phyloP scores from a whole-genome alignment of 1,140 invertebrate species.

The Hylaeus anthracinus region DNA sequence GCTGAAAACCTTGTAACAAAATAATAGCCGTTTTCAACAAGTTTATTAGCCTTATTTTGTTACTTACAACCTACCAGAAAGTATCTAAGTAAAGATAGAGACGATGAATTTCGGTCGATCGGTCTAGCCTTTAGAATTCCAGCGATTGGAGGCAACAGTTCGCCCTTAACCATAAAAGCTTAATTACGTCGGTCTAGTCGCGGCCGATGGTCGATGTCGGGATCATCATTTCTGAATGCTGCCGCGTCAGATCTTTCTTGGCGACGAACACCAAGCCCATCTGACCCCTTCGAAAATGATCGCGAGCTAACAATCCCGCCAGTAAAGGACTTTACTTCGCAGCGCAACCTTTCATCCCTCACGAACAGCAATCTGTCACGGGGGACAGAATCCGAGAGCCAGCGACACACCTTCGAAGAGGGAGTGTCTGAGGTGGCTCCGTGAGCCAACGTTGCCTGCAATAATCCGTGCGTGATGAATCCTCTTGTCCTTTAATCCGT shows the following conservation, averaged over 20 bases:
- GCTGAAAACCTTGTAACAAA: too few relatives aligned
- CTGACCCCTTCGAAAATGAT: neutral
- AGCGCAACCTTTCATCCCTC: constrained; percentile 21
- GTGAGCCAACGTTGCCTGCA: neutral
- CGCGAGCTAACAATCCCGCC: neutral
- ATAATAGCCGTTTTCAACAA: too few relatives aligned
- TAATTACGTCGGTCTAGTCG: constrained; percentile 4
- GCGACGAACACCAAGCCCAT: neutral
- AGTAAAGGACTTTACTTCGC: constrained; percentile 1
- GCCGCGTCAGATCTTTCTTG: neutral
- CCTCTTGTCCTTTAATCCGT: constrained; percentile 55
- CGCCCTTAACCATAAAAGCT: neutral
- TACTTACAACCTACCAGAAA: too few relatives aligned
- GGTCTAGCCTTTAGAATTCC: neutral
- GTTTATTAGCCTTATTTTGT: too few relatives aligned
- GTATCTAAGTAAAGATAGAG: neutral
- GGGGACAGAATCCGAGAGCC: neutral
- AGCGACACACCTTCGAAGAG: constrained; percentile 30
- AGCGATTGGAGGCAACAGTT: constrained; percentile 9
- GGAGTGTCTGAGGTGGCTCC: constrained; percentile 13
- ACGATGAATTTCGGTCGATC: neutral
- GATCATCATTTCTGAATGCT: constrained; percentile 8
- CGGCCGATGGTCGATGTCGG: neutral
- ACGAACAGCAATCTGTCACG: constrained; percentile 46
- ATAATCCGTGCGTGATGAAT: constrained; percentile 56